Evolutionary conservation across 1,140 invertebrate species (phyloP).

Genomic region (Batillaria attramentaria): DNA sequence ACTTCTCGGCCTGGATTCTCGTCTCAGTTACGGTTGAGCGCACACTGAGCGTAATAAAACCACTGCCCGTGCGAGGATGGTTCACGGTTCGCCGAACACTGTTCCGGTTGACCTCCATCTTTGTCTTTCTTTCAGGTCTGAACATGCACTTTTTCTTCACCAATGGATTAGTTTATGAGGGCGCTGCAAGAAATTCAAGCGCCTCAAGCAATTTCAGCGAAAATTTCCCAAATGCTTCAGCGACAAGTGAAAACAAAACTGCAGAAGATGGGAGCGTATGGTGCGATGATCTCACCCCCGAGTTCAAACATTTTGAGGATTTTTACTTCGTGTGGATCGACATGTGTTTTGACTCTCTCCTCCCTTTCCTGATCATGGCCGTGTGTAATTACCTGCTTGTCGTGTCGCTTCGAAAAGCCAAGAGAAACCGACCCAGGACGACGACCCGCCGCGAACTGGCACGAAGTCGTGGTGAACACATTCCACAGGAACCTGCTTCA

Average conservation of each 20-base stretch:
- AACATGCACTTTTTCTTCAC: conserved; percentile 57
- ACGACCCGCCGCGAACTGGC: conserved; percentile 19
- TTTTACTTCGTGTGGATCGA: conserved; percentile 53
- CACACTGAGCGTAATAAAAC: conserved; percentile 50
- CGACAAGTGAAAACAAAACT: background rate
- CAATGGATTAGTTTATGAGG: conserved; percentile 42
- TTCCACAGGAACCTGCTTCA: too few species aligned
- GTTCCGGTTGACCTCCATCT: conserved; percentile 32
- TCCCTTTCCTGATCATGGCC: conserved; percentile 51
- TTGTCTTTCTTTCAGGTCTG: conserved; percentile 41
- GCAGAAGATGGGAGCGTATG: too few species aligned
- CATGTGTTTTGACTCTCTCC: conserved; percentile 40
- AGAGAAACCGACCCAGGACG: background rate
- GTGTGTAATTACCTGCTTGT: conserved; percentile 48
- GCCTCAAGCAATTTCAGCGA: background rate
- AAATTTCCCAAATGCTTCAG: background rate
- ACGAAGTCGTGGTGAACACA: too few species aligned
- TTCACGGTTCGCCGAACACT: conserved; percentile 36
- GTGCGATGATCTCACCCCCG: conserved; percentile 41
- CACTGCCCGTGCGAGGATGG: conserved; percentile 41
- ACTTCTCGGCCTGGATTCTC: conserved; percentile 63
- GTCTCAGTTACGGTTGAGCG: conserved; percentile 58
- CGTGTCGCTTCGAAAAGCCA: background rate
- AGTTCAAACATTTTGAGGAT: conserved; percentile 48
- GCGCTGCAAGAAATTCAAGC: background rate